phyloP scores from a whole-genome alignment of 2,797 vertebrate genomes.

The Florisuga fusca region DNA sequence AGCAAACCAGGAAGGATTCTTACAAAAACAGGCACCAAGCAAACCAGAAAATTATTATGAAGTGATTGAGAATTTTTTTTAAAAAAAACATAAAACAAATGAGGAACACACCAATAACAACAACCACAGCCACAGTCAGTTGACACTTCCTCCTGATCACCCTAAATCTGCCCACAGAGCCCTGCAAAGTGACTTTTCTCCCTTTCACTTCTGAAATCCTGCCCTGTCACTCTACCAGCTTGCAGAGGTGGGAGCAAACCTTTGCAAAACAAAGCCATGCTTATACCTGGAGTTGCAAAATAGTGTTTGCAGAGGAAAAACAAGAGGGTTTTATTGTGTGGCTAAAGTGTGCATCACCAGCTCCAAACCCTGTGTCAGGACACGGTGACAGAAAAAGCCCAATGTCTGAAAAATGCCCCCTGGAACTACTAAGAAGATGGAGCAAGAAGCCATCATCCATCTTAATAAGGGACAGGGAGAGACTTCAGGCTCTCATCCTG shows the following conservation, averaged over 20 bases:
- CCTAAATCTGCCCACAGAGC: background rate
- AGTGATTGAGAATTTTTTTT: background rate
- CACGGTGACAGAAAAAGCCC: background rate
- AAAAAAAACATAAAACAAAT: background rate
- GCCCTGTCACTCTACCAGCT: background rate
- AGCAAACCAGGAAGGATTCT: background rate
- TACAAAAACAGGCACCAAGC: background rate
- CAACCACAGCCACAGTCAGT: background rate
- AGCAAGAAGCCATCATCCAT: background rate
- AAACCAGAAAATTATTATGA: constrained; percentile 18
- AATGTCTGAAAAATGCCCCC: background rate
- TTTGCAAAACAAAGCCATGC: background rate
- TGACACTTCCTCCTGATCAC: background rate
- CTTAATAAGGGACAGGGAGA: background rate
- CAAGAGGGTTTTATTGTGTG: background rate
- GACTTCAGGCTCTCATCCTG: background rate
- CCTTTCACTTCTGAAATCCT: background rate
- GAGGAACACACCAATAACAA: constrained; percentile 11
- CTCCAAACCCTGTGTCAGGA: background rate
- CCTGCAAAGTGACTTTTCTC: background rate
- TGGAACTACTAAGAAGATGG: background rate
- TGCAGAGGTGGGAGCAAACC: background rate
- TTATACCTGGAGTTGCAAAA: background rate
- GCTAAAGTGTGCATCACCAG: background rate
- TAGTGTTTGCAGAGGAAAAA: rapidly evolving